Base-by-base conservation (phyloP, 1,140 invertebrate species). In the Drosophila trapezifrons region DNA sequence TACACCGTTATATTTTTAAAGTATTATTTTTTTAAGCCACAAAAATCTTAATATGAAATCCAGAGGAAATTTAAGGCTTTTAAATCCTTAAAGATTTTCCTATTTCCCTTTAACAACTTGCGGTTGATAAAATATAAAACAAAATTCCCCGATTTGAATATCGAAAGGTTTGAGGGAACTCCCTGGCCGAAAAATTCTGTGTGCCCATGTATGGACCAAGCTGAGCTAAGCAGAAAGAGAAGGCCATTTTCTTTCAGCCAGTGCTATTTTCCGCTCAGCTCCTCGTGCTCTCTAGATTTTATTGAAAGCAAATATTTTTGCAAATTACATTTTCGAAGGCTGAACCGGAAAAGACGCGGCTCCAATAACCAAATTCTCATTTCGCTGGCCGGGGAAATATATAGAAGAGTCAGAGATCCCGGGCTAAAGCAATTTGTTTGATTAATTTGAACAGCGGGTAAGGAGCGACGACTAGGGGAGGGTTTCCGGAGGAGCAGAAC, bases 251-350 rank as follows among this genome's bases (percentile, higher is more conserved):
- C 42, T 32, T 46, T 67, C 29, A 55, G 64, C 32, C 69, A 58
- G 52, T 32, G 46, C 62, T 66, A 66, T 47, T 71, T 47, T 32
- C 60, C 40, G n/a, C 35, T 20, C 43, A 46, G 25, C 17, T 18
- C 12, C 13, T 32, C 25, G 9, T 27, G 20, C 17, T 35, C 35
- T 25, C 43, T 49, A 72, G 27, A 71, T 38, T 75, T 77, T 86
- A 87, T 89, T 89, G 79, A 87, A 89, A 65, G 79, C 60, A 87
- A 87, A 87, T 87, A 89, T 89, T 79, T 87, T 89, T 80, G 76
- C 66, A 87, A 87, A 87, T 86, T 87, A 83, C 66, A 87, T 87
- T 77, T 82, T 78, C 51, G 69, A 75, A 66, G 59, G 78, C 47
- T 69, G 47, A 58, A 25, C 35, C 49, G 49, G 63, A 65, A 70